phyloP scores from a whole-genome alignment of 2,797 vertebrate species.

The Sebastes dallii region DNA sequence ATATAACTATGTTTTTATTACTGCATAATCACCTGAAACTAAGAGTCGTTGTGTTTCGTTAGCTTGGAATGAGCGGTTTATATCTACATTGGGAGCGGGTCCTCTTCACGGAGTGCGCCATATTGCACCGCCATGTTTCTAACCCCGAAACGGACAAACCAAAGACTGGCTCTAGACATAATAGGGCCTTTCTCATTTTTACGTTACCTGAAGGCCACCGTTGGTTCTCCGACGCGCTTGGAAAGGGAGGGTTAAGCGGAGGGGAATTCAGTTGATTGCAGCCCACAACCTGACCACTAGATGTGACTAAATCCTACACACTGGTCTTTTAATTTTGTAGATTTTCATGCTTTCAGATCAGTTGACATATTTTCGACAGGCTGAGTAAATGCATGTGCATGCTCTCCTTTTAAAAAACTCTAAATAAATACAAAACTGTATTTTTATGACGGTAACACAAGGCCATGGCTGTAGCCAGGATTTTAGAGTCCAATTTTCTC shows the following conservation, averaged over 20 bases:
- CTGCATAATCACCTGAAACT: too few relatives aligned
- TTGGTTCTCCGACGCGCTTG: too few relatives aligned
- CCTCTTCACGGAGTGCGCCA: fast-evolving
- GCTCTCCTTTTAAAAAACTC: background rate
- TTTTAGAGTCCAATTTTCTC: background rate
- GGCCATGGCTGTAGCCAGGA: background rate
- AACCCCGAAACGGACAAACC: too few relatives aligned
- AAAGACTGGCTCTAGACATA: fast-evolving
- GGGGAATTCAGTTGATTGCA: too few relatives aligned
- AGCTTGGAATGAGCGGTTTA: too few relatives aligned
- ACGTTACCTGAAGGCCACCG: too few relatives aligned
- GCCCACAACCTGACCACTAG: too few relatives aligned
- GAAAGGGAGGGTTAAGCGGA: too few relatives aligned
- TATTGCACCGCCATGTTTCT: fast-evolving
- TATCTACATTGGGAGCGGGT: too few relatives aligned
- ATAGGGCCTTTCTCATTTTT: too few relatives aligned
- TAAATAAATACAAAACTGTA: background rate
- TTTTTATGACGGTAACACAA: background rate
- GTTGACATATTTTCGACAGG: background rate
- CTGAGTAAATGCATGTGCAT: background rate
- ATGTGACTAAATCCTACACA: too few relatives aligned
- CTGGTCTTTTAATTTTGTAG: background rate
- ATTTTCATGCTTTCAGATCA: background rate
- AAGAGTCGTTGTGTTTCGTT: too few relatives aligned
- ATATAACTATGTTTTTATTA: background rate